Evolutionary conservation across 2,888 invertebrate genomes (phyloP), one percentile per base, ranked within the genome.

Genomic region (Monochamus alternatus): DNA sequence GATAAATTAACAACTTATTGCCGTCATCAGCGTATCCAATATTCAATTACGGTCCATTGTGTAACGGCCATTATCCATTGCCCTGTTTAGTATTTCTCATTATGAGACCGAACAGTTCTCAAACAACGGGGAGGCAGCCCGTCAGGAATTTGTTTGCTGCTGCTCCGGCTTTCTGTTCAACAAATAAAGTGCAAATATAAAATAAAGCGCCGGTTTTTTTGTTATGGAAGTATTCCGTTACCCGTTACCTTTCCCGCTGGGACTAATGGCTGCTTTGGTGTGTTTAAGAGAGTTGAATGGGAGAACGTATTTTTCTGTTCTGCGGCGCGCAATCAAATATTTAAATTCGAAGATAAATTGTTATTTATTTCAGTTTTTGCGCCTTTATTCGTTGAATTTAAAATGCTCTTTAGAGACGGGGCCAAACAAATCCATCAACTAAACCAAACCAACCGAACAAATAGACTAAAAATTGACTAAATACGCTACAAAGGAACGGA

Each of bases 11-110:
- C 73, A 73, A 66, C 73, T 73, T 73, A 73, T 66, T 73, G 73
- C 73, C 59, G 51, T 38, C 73, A 43, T 73, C 66, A 47, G 58
- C 73, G 73, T 44, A 66, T 73, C 66, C 73, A 66, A 73, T 73
- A 73, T 73, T 73, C 73, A 73, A 73, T 73, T 73, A 73, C 66
- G 60, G 32, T 62, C 73, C 66, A 73, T 73, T 73, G 73, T 73
- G 43, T 38, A 55, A n/a, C 66, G 47, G 59, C 66, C 67, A 66
- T 73, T 66, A 73, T 73, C 66, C 59, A 59, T 62, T 73, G 60
- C 60, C 73, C 59, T 73, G 73, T 65, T 73, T 66, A 58, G 65
- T 71, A 71, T 71, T 71, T 71, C 63, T 71, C 71, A 68, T 68
- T 68, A 68, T 58, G 43, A 58, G 59, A 68, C 38, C 32, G 43